These are phyloP conservation scores for Lutjanus erythropterus DNA, from an alignment of 2,113 vertebrate genomes.

Conservation along the genomic window DNA sequence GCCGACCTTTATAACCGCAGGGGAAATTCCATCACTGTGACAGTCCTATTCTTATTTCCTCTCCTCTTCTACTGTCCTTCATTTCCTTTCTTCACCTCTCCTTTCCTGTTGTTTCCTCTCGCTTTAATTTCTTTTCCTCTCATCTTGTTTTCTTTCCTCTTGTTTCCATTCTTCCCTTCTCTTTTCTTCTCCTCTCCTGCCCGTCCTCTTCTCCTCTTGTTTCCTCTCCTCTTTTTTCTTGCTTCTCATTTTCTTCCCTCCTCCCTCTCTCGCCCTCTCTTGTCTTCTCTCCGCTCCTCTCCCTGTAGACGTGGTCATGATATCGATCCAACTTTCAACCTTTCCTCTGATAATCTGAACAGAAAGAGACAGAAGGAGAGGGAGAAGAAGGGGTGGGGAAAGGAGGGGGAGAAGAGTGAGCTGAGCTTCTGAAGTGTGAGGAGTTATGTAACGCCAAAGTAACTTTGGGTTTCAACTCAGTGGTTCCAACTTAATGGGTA, in stretches of 20 bases:
- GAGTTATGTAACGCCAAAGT: conserved; percentile 15
- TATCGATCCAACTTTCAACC: conserved; percentile 33
- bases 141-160: background rate
- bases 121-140: background rate
- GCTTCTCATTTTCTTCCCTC: background rate
- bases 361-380: background rate
- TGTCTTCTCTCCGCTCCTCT: background rate
- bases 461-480: conserved; percentile 41
- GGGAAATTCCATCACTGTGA: too few species aligned
- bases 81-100: background rate
- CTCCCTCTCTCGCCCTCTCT: background rate
- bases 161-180: background rate
- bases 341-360: conserved; percentile 21
- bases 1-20: too few species aligned
- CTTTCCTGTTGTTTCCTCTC: background rate
- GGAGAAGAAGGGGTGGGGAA: background rate
- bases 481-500: conserved; percentile 21
- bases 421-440: conserved; percentile 12
- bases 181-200: background rate
- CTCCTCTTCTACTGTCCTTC: background rate
- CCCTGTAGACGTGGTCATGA: background rate
- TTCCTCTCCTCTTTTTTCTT: background rate
- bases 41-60: too few species aligned
- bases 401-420: too few species aligned
- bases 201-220: background rate